Conservation (phyloP, 23 tunicate species). For the Clavelina lepadiformis region DNA sequence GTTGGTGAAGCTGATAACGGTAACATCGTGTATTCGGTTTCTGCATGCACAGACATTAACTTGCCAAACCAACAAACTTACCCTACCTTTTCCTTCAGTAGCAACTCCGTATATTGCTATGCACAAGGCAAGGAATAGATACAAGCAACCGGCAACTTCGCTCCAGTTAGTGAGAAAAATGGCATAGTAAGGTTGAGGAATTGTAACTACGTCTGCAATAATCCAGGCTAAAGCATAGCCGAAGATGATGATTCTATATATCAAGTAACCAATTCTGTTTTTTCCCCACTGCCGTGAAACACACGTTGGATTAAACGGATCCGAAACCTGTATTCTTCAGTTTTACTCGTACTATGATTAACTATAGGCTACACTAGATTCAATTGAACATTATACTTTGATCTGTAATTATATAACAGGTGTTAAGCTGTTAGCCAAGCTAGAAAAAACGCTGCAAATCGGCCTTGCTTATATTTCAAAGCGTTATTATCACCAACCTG, state of each 20-base stretch:
- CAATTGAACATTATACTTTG: too few relatives aligned
- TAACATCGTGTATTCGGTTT: not conserved
- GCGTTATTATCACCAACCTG: too few relatives aligned
- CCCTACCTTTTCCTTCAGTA: not conserved
- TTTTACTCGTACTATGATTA: too few relatives aligned
- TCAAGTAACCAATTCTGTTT: conserved; percentile 27
- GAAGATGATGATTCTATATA: conserved; percentile 43
- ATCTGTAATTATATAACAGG: too few relatives aligned
- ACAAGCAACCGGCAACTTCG: conserved; percentile 69
- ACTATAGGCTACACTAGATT: too few relatives aligned
- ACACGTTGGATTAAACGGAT: not conserved
- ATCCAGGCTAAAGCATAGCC: conserved; percentile 55
- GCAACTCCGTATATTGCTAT: conserved; percentile 30
- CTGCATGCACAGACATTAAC: too few relatives aligned
- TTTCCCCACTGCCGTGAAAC: conserved; percentile 46
- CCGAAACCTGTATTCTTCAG: too few relatives aligned
- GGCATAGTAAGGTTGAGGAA: conserved; percentile 21
- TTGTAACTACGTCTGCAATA: conserved; percentile 22
- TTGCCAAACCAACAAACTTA: not conserved
- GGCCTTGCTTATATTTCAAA: too few relatives aligned
- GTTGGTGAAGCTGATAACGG: not conserved
- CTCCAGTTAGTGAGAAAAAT: conserved; percentile 74
- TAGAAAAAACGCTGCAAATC: too few relatives aligned
- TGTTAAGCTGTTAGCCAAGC: too few relatives aligned
- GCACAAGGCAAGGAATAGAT: conserved; percentile 33